Evolutionary conservation across 2,113 vertebrate genomes (phyloP).

Genomic region (Setophaga petechia): DNA sequence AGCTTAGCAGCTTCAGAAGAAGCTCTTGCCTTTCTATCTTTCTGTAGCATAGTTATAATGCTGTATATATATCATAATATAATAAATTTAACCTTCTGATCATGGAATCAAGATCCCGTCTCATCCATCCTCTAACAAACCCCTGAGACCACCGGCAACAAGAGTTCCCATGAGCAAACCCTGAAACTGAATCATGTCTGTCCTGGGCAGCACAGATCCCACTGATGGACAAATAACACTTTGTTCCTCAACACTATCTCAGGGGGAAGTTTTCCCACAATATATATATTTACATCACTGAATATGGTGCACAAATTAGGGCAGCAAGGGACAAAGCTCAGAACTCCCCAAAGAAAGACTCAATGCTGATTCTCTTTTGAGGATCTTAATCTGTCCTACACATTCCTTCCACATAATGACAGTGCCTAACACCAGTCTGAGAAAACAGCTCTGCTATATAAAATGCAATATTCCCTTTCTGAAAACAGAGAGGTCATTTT

Average conservation of each 20-base stretch:
- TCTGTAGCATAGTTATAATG: no score
- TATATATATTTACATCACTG: rapidly evolving
- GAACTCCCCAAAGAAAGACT: not conserved
- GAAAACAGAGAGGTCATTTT: not conserved
- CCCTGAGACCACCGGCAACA: no score
- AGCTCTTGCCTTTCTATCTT: no score
- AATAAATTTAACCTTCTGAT: no score
- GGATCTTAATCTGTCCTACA: not conserved
- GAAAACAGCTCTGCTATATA: not conserved
- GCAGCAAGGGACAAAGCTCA: not conserved
- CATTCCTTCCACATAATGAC: not conserved
- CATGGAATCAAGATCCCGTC: no score
- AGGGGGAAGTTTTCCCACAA: not conserved
- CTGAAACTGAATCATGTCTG: no score
- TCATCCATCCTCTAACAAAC: no score
- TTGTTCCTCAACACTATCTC: not conserved
- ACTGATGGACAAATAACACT: no score
- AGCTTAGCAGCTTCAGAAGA: no score
- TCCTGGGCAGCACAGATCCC: no score
- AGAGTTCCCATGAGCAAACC: no score
- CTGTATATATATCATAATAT: no score
- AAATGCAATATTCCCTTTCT: not conserved
- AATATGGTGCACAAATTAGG: not conserved
- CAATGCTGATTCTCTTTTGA: not conserved
- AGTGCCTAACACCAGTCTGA: not conserved